phyloP scores from a whole-genome alignment of 2,888 invertebrate genomes.

The Ethmia dodecea region DNA sequence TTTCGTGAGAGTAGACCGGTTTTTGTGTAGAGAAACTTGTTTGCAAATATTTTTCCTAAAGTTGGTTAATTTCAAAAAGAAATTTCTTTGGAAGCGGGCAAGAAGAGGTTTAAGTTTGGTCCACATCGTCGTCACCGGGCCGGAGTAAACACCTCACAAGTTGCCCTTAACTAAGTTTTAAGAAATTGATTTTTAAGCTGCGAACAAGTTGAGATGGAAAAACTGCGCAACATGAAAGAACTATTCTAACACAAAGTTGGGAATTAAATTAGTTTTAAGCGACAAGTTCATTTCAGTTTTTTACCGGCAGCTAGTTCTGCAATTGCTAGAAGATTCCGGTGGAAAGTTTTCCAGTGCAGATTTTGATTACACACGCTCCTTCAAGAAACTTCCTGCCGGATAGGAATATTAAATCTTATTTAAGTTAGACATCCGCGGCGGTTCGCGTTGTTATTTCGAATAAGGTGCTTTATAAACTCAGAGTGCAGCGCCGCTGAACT shows the following conservation, averaged over 20 bases:
- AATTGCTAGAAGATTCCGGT: conserved; percentile 64
- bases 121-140: conserved; percentile 38
- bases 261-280: conserved; percentile 75
- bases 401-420: conserved; percentile 78
- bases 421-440: conserved; percentile 71
- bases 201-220: conserved; percentile 54
- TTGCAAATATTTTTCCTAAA: conserved; percentile 51
- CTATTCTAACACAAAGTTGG: conserved; percentile 69
- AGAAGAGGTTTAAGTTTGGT: conserved; percentile 46
- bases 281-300: conserved; percentile 75
- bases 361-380: conserved; percentile 77
- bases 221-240: conserved; percentile 60
- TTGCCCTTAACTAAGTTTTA: conserved; percentile 54
- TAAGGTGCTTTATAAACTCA: conserved; percentile 69
- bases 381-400: conserved; percentile 67
- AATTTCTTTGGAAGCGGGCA: conserved; percentile 35
- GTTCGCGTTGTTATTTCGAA: conserved; percentile 73
- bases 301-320: conserved; percentile 60
- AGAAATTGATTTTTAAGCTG: conserved; percentile 74
- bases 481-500: conserved; percentile 38
- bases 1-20: conserved; percentile 31
- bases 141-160: conserved; percentile 60
- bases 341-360: conserved; percentile 67
- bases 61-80: conserved; percentile 58
- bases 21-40: conserved; percentile 42